A percentile compares a stretch with the other conserved stretches of the same genome.
Conservation (phyloP, 2,113 vertebrate genomes). For the Odontophorus gujanensis region DNA sequence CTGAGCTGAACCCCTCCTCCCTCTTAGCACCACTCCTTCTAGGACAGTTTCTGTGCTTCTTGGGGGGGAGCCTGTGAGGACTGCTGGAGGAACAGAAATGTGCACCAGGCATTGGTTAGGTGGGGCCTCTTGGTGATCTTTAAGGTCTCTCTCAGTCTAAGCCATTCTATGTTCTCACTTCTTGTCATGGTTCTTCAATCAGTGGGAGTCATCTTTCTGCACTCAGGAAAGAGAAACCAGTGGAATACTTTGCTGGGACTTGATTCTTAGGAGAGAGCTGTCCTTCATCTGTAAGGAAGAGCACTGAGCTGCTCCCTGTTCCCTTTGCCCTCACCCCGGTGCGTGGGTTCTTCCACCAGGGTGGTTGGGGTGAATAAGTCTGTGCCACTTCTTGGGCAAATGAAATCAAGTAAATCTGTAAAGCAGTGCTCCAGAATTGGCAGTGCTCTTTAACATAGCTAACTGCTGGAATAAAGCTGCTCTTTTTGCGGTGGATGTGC, state of each 20-base stretch:
- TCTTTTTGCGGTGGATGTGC: background rate
- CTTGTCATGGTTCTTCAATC: background rate
- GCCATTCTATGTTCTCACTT: background rate
- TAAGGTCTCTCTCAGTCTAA: too few species aligned
- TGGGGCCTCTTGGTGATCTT: too few species aligned
- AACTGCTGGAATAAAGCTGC: background rate
- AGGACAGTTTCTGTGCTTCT: background rate
- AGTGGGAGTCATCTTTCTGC: background rate
- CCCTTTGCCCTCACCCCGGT: background rate
- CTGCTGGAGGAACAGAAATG: background rate
- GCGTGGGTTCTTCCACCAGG: background rate
- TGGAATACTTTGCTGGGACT: background rate
- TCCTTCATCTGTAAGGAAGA: background rate
- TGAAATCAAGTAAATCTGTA: background rate
- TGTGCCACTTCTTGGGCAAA: background rate
- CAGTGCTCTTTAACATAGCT: background rate
- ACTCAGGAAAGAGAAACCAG: background rate
- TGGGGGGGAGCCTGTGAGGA: background rate
- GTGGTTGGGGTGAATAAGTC: background rate
- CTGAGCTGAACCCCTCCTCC: background rate
- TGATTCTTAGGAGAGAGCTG: fast-evolving
- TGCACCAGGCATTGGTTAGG: background rate
- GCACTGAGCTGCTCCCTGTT: background rate
- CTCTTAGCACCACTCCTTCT: background rate
- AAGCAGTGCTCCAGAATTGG: background rate